A percentile compares a stretch with the other conserved stretches of the same genome.
Evolutionary conservation across 2,113 vertebrate genomes (phyloP).

Genomic region (Seriola aureovittata): DNA sequence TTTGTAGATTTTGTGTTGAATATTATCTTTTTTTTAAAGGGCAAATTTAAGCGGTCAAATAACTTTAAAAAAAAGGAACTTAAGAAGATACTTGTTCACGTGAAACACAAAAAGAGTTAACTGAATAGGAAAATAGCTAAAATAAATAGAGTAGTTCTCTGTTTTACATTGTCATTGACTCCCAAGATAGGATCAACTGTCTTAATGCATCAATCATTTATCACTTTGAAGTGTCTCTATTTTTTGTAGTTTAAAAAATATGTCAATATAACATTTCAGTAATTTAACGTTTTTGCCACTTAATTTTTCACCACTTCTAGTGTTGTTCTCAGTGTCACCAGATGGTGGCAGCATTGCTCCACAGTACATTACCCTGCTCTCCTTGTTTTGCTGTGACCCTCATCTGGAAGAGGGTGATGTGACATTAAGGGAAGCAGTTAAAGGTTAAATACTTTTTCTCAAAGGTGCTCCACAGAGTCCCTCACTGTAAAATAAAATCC

Average conservation of each 20-base stretch:
- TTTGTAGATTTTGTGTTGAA: no score
- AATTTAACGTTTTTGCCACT: not conserved
- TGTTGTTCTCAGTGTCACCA: conserved; percentile 43
- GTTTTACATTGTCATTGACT: not conserved
- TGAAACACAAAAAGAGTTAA: no score
- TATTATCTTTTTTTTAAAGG: no score
- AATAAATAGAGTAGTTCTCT: no score
- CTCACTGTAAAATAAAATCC: conserved; percentile 6
- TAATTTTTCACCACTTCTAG: not conserved
- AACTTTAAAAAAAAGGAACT: no score
- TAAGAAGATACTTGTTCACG: no score
- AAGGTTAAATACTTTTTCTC: conserved; percentile 81
- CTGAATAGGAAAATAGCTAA: no score
- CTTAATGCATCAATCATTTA: not conserved
- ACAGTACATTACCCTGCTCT: not conserved
- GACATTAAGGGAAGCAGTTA: conserved; percentile 79
- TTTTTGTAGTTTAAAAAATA: no score
- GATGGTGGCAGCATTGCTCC: conserved; percentile 75
- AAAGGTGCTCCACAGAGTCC: conserved; percentile 56
- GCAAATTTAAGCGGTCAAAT: no score
- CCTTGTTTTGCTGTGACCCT: conserved; percentile 31
- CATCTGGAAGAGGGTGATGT: conserved; percentile 70
- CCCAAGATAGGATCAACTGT: not conserved
- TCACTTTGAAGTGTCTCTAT: not conserved
- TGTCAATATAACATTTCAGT: no score